A percentile compares a stretch with the other conserved stretches of the same genome.
These are phyloP conservation scores for Blennius ocellaris DNA, from an alignment of 2,113 vertebrate genomes.

Conservation along the genomic window DNA sequence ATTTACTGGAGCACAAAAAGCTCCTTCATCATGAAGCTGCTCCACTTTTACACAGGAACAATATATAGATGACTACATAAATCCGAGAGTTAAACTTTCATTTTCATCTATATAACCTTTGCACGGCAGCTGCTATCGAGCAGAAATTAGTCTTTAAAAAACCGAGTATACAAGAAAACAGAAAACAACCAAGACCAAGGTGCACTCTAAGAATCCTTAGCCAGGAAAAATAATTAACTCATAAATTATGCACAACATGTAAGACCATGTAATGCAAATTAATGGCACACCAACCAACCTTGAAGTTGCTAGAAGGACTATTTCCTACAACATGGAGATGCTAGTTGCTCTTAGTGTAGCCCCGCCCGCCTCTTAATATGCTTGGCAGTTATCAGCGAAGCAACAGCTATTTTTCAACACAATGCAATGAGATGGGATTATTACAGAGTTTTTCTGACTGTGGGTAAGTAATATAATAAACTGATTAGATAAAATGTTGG, in stretches of 20 bases:
- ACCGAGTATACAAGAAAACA: constrained; percentile 4
- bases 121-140: background rate
- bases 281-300: constrained; percentile 65
- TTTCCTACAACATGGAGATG: constrained; percentile 50
- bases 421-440: constrained; percentile 69
- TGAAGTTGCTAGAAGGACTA: constrained; percentile 61
- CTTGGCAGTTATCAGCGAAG: constrained; percentile 52
- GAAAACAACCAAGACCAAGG: background rate
- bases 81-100: background rate
- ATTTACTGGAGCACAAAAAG: too few relatives aligned
- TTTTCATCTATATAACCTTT: background rate
- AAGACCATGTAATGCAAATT: constrained; percentile 57
- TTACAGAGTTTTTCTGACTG: constrained; percentile 72
- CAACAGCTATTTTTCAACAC: constrained; percentile 72
- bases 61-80: background rate
- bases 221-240: constrained; percentile 46
- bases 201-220: constrained; percentile 5
- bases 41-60: background rate
- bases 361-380: constrained; percentile 58
- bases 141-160: constrained; percentile 9
- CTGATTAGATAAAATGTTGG: constrained; percentile 68
- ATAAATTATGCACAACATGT: constrained; percentile 64
- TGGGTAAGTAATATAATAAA: constrained; percentile 74
- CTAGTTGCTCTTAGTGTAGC: constrained; percentile 43
- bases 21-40: too few relatives aligned